phyloP scores from a whole-genome alignment of 2,797 vertebrate genomes.

The Muraenolepis orangiensis region DNA sequence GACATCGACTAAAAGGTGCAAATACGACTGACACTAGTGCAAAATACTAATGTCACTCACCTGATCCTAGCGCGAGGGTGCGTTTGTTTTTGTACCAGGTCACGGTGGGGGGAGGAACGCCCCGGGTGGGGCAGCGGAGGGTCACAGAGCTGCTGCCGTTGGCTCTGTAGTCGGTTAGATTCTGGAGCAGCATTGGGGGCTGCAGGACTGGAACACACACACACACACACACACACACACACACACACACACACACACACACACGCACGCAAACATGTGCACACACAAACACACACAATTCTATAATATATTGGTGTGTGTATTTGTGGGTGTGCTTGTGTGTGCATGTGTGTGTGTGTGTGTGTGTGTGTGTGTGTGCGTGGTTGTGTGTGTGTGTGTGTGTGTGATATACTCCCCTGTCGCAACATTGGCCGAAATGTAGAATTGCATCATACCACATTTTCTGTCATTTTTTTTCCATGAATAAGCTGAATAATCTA shows the following conservation, averaged over 20 bases:
- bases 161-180: slow-evolving; percentile 80
- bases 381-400: too few relatives aligned
- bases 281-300: slow-evolving; percentile 5
- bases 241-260: slow-evolving; percentile 16
- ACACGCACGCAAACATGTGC: neutral
- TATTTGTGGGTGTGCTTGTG: neutral
- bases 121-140: slow-evolving; percentile 77
- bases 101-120: slow-evolving; percentile 81
- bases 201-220: slow-evolving; percentile 76
- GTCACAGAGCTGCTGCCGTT: slow-evolving; percentile 84
- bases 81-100: slow-evolving; percentile 90
- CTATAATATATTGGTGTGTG: neutral
- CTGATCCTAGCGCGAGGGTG: slow-evolving; percentile 81
- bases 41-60: slow-evolving; percentile 62
- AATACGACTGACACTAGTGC: too few relatives aligned
- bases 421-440: neutral
- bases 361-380: too few relatives aligned
- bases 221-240: slow-evolving; percentile 16
- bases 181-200: slow-evolving; percentile 79
- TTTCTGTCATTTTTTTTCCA: neutral
- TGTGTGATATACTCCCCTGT: too few relatives aligned
- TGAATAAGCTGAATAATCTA: neutral
- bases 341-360: neutral
- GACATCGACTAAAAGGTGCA: neutral
- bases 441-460: neutral